Percentiles rank a stretch among this genome's conserved stretches.
Conservation (phyloP, 1,140 invertebrate species). For the Hesperophylax magnus region DNA sequence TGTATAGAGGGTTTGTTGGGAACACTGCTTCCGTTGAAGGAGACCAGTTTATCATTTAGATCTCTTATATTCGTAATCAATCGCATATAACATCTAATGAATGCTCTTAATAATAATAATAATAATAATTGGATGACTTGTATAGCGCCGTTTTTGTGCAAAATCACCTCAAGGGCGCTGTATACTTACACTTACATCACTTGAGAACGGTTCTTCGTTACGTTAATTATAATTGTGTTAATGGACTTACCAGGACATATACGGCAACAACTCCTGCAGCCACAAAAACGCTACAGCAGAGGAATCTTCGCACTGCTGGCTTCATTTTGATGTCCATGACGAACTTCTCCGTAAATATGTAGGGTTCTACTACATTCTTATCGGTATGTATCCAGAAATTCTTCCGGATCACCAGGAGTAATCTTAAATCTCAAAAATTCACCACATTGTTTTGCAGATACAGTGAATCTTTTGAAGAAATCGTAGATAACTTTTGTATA, state of each 20-base stretch:
- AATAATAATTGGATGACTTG: too few species aligned
- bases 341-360: background rate
- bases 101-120: too few species aligned
- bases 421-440: background rate
- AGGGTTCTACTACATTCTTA: background rate
- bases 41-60: too few species aligned
- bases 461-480: background rate
- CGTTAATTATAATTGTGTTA: background rate
- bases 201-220: too few species aligned
- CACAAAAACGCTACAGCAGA: conserved; percentile 69
- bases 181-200: too few species aligned
- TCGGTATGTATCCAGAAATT: background rate
- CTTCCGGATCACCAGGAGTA: background rate
- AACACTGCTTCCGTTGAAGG: too few species aligned
- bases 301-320: conserved; percentile 67
- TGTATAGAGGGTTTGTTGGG: too few species aligned
- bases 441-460: background rate
- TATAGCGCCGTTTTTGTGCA: too few species aligned
- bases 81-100: too few species aligned
- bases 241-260: conserved; percentile 66
- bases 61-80: too few species aligned
- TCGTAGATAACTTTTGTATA: too few species aligned
- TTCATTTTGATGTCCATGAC: conserved; percentile 60
- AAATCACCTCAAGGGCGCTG: too few species aligned
- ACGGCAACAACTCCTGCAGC: conserved; percentile 69